phyloP scores from a whole-genome alignment of 1,140 invertebrate genomes.

The Arctopsyche grandis region DNA sequence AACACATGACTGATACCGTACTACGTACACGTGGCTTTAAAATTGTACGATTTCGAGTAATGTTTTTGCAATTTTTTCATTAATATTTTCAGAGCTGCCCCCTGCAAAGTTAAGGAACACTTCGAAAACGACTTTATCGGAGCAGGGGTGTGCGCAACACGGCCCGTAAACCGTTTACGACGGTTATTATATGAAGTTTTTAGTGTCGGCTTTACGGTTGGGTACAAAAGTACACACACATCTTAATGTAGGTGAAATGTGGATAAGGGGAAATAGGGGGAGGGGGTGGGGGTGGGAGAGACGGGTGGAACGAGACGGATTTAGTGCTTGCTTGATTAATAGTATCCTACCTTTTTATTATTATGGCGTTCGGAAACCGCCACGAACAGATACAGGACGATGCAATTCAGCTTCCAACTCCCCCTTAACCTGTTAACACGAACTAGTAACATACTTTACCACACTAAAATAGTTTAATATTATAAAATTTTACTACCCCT shows the following conservation, averaged over 20 bases:
- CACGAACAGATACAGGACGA: background rate
- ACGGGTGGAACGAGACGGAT: background rate
- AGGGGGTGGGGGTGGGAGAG: no score
- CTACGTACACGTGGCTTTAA: no score
- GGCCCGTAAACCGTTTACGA: conserved; percentile 39
- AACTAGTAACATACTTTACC: no score
- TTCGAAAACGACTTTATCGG: conserved; percentile 26
- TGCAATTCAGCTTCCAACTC: background rate
- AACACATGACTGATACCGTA: no score
- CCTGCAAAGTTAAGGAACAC: background rate
- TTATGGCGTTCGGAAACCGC: background rate
- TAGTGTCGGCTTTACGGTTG: conserved; percentile 25
- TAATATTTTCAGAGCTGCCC: background rate
- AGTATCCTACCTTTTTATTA: conserved; percentile 32
- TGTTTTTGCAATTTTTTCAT: background rate
- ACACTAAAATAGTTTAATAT: no score
- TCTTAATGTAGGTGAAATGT: background rate
- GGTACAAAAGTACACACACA: conserved; percentile 7
- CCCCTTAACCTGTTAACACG: background rate
- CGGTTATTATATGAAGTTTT: conserved; percentile 43
- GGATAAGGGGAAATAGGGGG: background rate
- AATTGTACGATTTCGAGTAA: no score
- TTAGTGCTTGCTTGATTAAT: conserved; percentile 29
- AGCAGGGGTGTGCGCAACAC: background rate
- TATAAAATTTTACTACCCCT: no score